phyloP scores from a whole-genome alignment of 2,797 vertebrate genomes.

The Anas georgica region DNA sequence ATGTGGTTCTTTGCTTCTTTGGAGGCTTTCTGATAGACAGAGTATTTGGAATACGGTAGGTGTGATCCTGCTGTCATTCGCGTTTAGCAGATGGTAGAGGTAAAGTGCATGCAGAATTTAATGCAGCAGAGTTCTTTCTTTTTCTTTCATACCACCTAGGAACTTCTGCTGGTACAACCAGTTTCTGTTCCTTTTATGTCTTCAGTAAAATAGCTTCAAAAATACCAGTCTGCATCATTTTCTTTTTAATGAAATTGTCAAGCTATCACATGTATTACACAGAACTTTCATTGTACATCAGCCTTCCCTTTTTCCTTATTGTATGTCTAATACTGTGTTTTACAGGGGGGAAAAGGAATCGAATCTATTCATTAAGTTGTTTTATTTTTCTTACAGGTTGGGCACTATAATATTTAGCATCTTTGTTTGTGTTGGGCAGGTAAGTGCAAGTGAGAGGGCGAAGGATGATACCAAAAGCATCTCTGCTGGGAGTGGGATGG shows the following conservation, averaged over 20 bases:
- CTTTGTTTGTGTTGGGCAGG: conserved; percentile 93
- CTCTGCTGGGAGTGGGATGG: neutral
- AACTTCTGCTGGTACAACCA: accelerated
- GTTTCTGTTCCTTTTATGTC: neutral
- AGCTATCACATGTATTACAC: accelerated
- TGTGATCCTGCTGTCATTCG: accelerated
- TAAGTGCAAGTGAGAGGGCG: conserved; percentile 61
- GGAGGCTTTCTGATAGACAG: conserved; percentile 95
- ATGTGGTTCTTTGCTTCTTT: conserved; percentile 95
- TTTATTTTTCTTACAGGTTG: conserved; percentile 76
- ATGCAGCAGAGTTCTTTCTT: neutral
- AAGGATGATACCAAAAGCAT: neutral
- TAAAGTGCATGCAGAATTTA: accelerated
- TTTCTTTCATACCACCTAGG: accelerated
- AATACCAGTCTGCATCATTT: accelerated
- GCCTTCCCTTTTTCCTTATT: neutral
- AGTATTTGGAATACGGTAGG: conserved; percentile 95
- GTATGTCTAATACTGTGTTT: neutral
- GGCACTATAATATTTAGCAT: conserved; percentile 92
- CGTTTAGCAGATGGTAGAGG: accelerated
- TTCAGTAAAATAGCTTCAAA: neutral
- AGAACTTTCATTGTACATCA: accelerated
- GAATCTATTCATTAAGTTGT: neutral
- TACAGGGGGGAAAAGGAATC: neutral
- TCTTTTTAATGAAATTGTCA: neutral